phyloP scores from a whole-genome alignment of 2,888 invertebrate genomes.

The Protophormia terraenovae region DNA sequence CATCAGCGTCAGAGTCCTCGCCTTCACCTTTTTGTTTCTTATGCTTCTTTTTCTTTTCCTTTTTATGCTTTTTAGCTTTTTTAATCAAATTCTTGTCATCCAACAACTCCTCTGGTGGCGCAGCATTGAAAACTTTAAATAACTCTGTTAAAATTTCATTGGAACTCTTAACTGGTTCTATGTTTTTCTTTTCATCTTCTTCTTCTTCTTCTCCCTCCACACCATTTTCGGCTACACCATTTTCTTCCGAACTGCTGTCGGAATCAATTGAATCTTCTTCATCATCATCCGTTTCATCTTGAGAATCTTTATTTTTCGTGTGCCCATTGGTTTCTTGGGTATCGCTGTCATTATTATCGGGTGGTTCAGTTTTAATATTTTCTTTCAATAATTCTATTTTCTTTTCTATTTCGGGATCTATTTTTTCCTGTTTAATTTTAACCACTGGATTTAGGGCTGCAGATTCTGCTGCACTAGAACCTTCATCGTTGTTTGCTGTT shows the following conservation, averaged over 20 bases:
- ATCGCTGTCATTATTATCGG: not conserved
- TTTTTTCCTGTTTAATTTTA: slow-evolving; percentile 78
- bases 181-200: slow-evolving; percentile 76
- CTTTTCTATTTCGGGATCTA: slow-evolving; percentile 77
- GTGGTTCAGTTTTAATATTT: slow-evolving; percentile 50
- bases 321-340: slow-evolving; percentile 6
- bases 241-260: slow-evolving; percentile 37
- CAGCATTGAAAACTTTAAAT: slow-evolving; percentile 86
- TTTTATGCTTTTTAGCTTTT: slow-evolving; percentile 74
- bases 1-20: slow-evolving; percentile 71
- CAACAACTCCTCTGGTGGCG: slow-evolving; percentile 84
- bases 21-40: slow-evolving; percentile 73
- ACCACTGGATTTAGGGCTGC: slow-evolving; percentile 15
- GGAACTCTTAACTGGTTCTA: slow-evolving; percentile 79
- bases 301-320: slow-evolving; percentile 19
- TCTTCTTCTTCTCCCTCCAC: not conserved
- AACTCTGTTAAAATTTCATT: slow-evolving; percentile 91
- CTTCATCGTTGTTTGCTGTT: not conserved
- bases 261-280: slow-evolving; percentile 48
- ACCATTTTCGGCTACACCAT: slow-evolving; percentile 29
- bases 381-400: slow-evolving; percentile 70
- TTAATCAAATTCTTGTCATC: slow-evolving; percentile 78
- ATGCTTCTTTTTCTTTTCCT: slow-evolving; percentile 78
- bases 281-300: slow-evolving; percentile 24
- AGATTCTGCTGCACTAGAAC: not conserved